Evolutionary conservation across 2,888 invertebrate genomes (phyloP).

Genomic region (Schizaphis graminum): DNA sequence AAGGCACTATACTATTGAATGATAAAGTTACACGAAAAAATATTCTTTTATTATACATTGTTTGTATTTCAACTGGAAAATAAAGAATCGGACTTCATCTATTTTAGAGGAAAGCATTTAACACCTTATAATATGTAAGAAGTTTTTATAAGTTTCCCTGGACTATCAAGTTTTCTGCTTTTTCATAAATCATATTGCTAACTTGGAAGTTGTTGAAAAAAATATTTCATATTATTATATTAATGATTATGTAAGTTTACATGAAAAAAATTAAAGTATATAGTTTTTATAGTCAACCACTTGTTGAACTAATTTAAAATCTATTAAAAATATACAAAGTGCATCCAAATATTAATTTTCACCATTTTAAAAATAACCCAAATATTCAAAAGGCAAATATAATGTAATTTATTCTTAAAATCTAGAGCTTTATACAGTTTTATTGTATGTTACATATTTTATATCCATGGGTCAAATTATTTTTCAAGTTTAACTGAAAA

Average conservation of each 20-base stretch:
- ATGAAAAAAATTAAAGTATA: not conserved
- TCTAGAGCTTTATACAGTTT: not conserved
- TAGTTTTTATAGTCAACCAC: not conserved
- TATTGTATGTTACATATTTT: not conserved
- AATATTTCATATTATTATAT: conserved; percentile 1
- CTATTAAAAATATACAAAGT: not conserved
- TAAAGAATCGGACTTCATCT: not conserved
- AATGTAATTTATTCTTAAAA: not conserved
- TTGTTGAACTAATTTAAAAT: not conserved
- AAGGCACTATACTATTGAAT: not conserved
- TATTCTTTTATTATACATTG: not conserved
- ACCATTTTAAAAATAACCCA: not conserved
- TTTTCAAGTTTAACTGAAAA: conserved; percentile 25
- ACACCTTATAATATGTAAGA: not conserved
- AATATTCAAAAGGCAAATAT: not conserved
- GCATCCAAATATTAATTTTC: not conserved
- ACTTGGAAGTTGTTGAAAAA: not conserved
- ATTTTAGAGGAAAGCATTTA: not conserved
- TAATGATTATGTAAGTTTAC: not conserved
- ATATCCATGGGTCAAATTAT: not conserved
- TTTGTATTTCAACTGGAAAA: not conserved
- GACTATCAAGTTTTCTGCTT: not conserved
- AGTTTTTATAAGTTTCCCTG: not conserved
- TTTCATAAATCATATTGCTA: not conserved
- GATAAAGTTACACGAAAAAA: not conserved